Base-by-base conservation (phyloP, 2,888 invertebrate species). In the Linyphia triangularis region DNA sequence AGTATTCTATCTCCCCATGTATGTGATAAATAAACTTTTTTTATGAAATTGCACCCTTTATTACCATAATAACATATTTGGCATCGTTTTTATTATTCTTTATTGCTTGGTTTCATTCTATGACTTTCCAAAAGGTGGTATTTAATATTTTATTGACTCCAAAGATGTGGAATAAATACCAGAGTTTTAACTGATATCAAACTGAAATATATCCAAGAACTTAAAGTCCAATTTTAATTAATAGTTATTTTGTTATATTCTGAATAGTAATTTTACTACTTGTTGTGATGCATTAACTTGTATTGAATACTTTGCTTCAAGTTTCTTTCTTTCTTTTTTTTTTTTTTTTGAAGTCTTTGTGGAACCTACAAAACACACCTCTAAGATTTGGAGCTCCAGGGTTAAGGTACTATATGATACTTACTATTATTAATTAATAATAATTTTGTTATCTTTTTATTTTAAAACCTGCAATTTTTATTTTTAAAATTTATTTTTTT, bases 401-500 rank as follows among this genome's bases (percentile, higher is more conserved):
- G 37, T 81, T 57, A 73, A 89, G 73, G 79, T 79, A 73, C 33
- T 28, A 28, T 19, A 19, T 33, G 7, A 26, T 4, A 24, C 9
- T 43, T 2, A 0, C 51, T 43, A 26, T 2, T 5, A 24, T 43
- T 24, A 24, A 26, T 70, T 13, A 40, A 7, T 24, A 40, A 19
- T 13, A 30, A 4, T 30, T 57, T n/a, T 51, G 10, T 19, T 19
- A 19, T 57, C 10, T 28, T 4, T 57, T 73, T 26, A 59, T 51
- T 2, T 9, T n/a, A 24, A 22, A 2, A 7, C 33, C 22, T 22
- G 9, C 7, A 22, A 7, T 28, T n/a, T 0, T 22, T 37, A 33
- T 16, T 33, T 19, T 3, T 2, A 40, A 6, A 3, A 51, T 51
- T 51, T 51, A n/a, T 51, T 59, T 13, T 78, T 91, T 97, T 97